Evolutionary conservation across 2,888 invertebrate genomes (phyloP).

Genomic region (Ypsolopha sequella): DNA sequence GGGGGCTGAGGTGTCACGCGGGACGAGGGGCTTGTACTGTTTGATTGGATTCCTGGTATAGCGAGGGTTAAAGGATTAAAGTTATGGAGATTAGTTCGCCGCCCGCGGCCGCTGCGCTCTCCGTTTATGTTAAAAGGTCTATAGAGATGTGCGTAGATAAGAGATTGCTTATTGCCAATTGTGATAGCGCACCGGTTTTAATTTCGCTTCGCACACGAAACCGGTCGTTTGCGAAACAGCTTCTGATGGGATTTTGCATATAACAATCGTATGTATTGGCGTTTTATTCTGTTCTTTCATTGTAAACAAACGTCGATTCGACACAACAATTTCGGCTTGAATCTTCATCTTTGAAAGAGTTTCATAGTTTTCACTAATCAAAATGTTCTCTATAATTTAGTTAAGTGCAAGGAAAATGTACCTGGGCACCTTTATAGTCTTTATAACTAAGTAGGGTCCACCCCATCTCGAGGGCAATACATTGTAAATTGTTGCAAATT

Average conservation of each 20-base stretch:
- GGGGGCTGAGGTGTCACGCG: slow-evolving; percentile 22
- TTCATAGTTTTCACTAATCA: neutral
- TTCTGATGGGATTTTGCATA: slow-evolving; percentile 13
- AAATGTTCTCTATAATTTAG: neutral
- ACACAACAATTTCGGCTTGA: too few species aligned
- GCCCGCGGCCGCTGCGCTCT: slow-evolving; percentile 58
- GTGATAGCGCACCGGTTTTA: slow-evolving; percentile 58
- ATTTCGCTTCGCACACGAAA: slow-evolving; percentile 37
- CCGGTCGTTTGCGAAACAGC: slow-evolving; percentile 27
- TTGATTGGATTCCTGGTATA: slow-evolving; percentile 70
- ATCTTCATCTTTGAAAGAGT: neutral
- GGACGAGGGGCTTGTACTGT: slow-evolving; percentile 59
- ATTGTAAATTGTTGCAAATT: slow-evolving; percentile 33
- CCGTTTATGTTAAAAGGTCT: slow-evolving; percentile 66
- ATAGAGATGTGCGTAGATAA: slow-evolving; percentile 66
- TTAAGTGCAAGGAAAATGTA: neutral
- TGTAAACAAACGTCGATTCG: neutral
- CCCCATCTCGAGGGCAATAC: slow-evolving; percentile 19
- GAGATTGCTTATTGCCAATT: slow-evolving; percentile 69
- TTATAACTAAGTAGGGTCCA: slow-evolving; percentile 13
- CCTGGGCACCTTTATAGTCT: neutral
- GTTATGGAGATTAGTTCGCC: slow-evolving; percentile 70
- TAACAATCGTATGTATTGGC: neutral
- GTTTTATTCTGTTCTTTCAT: neutral
- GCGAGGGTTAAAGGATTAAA: slow-evolving; percentile 70